Evolutionary conservation across 2,888 invertebrate genomes (phyloP).

Genomic region (Gastracanthus pulcherrimus): DNA sequence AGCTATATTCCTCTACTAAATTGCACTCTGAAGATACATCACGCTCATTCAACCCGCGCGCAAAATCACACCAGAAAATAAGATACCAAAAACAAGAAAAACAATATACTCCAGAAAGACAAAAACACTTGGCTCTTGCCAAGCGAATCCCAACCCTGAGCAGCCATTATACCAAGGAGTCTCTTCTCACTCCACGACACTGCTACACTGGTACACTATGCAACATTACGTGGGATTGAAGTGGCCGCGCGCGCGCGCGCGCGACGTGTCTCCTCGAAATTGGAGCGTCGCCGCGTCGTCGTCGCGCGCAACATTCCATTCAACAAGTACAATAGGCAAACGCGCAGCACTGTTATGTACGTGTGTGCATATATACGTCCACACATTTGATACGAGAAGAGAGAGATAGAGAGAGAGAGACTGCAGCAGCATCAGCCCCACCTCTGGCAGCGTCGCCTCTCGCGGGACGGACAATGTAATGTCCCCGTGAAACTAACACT

Average conservation of each 20-base stretch:
- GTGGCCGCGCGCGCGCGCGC: constrained; percentile 58
- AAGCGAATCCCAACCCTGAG: constrained; percentile 1
- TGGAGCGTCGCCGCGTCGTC: constrained; percentile 67
- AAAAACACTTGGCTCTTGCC: neutral
- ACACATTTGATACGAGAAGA: constrained; percentile 47
- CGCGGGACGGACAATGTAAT: constrained; percentile 43
- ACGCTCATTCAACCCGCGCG: neutral
- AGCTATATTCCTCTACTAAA: neutral
- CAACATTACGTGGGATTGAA: constrained; percentile 66
- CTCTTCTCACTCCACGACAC: no score
- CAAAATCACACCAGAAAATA: neutral
- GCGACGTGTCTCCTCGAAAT: constrained; percentile 65
- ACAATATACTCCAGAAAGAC: neutral
- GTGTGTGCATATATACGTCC: neutral
- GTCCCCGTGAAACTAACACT: constrained; percentile 73
- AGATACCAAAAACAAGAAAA: neutral
- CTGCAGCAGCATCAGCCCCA: constrained; percentile 33
- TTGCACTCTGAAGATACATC: neutral
- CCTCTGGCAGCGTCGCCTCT: neutral
- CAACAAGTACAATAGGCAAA: constrained; percentile 59
- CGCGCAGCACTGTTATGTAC: neutral
- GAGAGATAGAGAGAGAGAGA: no score
- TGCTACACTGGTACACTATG: no score
- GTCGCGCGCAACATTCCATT: constrained; percentile 57
- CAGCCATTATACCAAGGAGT: no score